Base-by-base conservation (phyloP, 2,888 invertebrate species). In the Apoda limacodes region DNA sequence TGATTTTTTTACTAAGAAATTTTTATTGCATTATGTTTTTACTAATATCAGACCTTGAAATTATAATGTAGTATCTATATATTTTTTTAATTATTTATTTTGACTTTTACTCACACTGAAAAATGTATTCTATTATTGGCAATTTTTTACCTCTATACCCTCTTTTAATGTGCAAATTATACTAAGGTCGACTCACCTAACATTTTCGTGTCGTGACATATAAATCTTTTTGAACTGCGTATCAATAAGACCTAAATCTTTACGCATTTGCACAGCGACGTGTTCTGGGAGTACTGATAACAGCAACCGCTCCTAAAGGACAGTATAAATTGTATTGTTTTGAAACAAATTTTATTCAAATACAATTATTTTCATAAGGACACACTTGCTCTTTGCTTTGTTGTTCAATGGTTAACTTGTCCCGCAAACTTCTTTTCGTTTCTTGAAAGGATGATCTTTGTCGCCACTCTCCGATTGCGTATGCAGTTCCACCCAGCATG, bases 151-250 rank as follows among this genome's bases (percentile, higher is more conserved):
- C 5, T 5, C 5, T 26, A 15, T 4, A 6, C 2, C 12, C 22
- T 22, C n/a, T n/a, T n/a, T n/a, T n/a, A n/a, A n/a, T n/a, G n/a
- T n/a, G n/a, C 12, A 20, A 9, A 20, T 28, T 17, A 17, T 7
- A 17, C 17, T 17, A 17, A 17, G 17, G 17, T 7, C 28, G 21
- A 48, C 82, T 76, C 78, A 92, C 90, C 95, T 95, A 55, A 97
- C 96, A 67, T 97, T 95, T 71, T 97, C 96, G 66, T 96, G 95
- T 11, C 96, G 84, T 47, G 93, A 95, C 95, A 97, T 96, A 70
- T 96, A 97, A 59, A 97, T 96, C 78, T 96, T 96, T 76, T 96
- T 95, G 70, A 97, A 97, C 64, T 96, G 96, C 2, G 94, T 95
- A 57, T 94, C 93, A 36, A 92, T 88, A 13, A 91, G 89, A 13